Evolutionary conservation across 2,797 vertebrate genomes (phyloP).

Genomic region (Enteromius fasciolatus): DNA sequence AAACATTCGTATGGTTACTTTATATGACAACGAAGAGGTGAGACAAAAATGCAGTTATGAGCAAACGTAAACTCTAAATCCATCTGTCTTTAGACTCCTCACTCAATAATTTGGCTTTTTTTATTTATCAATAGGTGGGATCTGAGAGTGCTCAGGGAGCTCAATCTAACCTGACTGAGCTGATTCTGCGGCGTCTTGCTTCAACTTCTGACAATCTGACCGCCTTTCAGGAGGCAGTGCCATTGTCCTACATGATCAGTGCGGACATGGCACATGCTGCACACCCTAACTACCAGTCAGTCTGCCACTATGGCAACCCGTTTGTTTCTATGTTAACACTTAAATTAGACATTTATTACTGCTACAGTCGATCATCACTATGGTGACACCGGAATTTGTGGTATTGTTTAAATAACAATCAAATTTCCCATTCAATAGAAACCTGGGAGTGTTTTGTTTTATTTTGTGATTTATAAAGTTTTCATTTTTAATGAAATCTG

Average conservation of each 20-base stretch:
- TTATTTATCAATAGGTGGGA: constrained; percentile 82
- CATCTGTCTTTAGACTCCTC: background rate
- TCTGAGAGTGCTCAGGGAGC: constrained; percentile 94
- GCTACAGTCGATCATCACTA: background rate
- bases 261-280: constrained; percentile 96
- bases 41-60: constrained; percentile 23
- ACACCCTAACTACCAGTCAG: constrained; percentile 90
- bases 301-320: constrained; percentile 20
- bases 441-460: background rate
- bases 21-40: constrained; percentile 97
- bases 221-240: constrained; percentile 90
- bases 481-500: background rate
- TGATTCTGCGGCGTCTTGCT: constrained; percentile 89
- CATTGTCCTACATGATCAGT: constrained; percentile 95
- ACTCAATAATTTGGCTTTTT: background rate
- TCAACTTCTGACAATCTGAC: constrained; percentile 80
- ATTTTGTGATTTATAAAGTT: background rate
- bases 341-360: background rate
- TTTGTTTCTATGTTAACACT: constrained; percentile 10
- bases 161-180: constrained; percentile 90
- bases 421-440: background rate
- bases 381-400: background rate
- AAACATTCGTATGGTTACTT: constrained; percentile 87
- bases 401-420: background rate
- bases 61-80: background rate